Evolutionary conservation across 2,888 invertebrate genomes (phyloP).

Genomic region (Phortica okadai): DNA sequence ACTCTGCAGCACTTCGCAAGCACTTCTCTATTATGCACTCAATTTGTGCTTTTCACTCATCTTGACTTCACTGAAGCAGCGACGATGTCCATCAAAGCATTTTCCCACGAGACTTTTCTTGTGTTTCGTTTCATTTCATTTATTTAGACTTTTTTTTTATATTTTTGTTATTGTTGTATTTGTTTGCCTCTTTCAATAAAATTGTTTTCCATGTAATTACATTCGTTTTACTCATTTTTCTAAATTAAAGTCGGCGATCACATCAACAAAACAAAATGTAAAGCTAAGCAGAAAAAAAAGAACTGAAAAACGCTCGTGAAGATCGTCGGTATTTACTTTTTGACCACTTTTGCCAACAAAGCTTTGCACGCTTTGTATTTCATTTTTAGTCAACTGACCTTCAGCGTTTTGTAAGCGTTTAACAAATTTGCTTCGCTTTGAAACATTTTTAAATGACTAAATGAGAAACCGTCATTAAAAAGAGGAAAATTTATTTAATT

Average conservation of each 20-base stretch:
- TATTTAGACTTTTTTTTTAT: no score
- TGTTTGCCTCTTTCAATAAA: background rate
- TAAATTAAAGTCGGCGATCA: background rate
- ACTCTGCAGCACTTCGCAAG: background rate
- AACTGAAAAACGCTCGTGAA: background rate
- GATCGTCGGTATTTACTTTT: background rate
- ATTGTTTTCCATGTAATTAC: slow-evolving; percentile 19
- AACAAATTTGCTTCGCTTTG: slow-evolving; percentile 22
- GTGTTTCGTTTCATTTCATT: background rate
- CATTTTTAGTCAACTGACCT: slow-evolving; percentile 6
- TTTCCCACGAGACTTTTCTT: slow-evolving; percentile 1
- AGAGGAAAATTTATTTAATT: slow-evolving; percentile 49
- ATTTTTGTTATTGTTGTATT: background rate
- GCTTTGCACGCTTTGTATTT: background rate
- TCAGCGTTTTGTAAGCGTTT: background rate
- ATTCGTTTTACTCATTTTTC: slow-evolving; percentile 12
- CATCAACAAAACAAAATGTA: background rate
- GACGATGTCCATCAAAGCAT: background rate
- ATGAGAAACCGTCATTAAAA: background rate
- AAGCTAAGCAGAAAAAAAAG: background rate
- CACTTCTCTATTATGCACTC: background rate
- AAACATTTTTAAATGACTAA: slow-evolving; percentile 9
- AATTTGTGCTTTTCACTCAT: background rate
- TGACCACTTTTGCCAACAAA: background rate
- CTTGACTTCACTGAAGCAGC: background rate